Conservation (phyloP, 2,113 vertebrate species). For the Ursus arctos region DNA sequence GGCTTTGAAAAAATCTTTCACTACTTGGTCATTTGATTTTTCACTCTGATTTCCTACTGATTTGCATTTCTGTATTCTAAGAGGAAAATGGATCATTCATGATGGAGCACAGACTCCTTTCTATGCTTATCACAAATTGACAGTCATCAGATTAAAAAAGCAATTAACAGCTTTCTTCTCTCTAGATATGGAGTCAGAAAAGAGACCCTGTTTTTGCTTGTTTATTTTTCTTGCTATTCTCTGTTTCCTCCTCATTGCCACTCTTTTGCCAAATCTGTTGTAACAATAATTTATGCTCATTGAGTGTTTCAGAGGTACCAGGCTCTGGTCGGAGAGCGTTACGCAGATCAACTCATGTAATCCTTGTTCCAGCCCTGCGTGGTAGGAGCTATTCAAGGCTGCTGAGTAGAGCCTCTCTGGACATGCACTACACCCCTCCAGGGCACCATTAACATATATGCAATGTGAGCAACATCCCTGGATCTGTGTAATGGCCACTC, state of each 20-base stretch:
- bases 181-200: neutral
- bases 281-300: neutral
- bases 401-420: neutral
- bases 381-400: neutral
- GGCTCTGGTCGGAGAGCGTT: neutral
- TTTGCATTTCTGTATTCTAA: conserved; percentile 21
- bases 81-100: neutral
- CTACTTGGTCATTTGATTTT: conserved; percentile 30
- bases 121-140: neutral
- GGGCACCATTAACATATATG: accelerated
- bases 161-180: conserved; percentile 32
- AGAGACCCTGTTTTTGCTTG: neutral
- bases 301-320: neutral
- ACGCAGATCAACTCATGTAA: neutral
- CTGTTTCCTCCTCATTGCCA: neutral
- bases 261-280: neutral
- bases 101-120: neutral
- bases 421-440: accelerated
- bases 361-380: neutral
- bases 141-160: conserved; percentile 48
- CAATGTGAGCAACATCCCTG: neutral
- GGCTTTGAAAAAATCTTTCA: neutral
- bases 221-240: neutral
- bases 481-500: neutral
- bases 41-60: neutral